These are phyloP conservation scores for Leguminivora glycinivorella DNA, from an alignment of 1,140 invertebrate genomes.

Conservation along the genomic window DNA sequence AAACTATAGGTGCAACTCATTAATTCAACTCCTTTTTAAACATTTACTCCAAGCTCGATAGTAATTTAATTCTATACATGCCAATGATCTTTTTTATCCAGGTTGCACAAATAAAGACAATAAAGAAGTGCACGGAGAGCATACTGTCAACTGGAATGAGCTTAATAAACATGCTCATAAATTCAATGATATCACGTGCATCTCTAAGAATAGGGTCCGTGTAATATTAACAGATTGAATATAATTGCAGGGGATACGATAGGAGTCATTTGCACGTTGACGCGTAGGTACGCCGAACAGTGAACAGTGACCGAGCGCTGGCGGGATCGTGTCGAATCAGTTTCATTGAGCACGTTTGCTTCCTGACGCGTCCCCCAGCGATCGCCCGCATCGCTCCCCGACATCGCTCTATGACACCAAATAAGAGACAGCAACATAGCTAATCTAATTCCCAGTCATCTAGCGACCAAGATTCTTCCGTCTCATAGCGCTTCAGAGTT, in stretches of 20 bases:
- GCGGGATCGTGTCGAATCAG: slow-evolving; percentile 60
- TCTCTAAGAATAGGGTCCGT: slow-evolving; percentile 20
- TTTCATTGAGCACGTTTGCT: slow-evolving; percentile 65
- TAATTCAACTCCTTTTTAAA: too few species aligned
- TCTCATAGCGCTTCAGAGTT: slow-evolving; percentile 13
- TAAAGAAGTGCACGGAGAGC: not conserved
- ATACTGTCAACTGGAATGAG: slow-evolving; percentile 8
- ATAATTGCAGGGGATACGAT: slow-evolving; percentile 26
- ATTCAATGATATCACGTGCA: slow-evolving; percentile 27
- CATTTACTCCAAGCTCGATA: too few species aligned
- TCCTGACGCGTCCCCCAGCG: slow-evolving; percentile 68
- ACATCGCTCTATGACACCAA: slow-evolving; percentile 24
- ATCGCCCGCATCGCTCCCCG: slow-evolving; percentile 35
- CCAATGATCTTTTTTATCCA: not conserved
- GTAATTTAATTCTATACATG: not conserved
- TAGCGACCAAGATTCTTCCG: slow-evolving; percentile 7
- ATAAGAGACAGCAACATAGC: slow-evolving; percentile 21
- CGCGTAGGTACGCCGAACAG: slow-evolving; percentile 64
- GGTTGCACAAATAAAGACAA: not conserved
- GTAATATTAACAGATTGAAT: slow-evolving; percentile 28
- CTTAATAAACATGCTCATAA: slow-evolving; percentile 27
- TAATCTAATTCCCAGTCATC: slow-evolving; percentile 21
- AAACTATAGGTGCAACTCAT: not conserved
- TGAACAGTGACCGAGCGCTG: slow-evolving; percentile 69
- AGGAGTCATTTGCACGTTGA: slow-evolving; percentile 8